Conservation (phyloP, 2,888 invertebrate species). For the Athalia cordata region DNA sequence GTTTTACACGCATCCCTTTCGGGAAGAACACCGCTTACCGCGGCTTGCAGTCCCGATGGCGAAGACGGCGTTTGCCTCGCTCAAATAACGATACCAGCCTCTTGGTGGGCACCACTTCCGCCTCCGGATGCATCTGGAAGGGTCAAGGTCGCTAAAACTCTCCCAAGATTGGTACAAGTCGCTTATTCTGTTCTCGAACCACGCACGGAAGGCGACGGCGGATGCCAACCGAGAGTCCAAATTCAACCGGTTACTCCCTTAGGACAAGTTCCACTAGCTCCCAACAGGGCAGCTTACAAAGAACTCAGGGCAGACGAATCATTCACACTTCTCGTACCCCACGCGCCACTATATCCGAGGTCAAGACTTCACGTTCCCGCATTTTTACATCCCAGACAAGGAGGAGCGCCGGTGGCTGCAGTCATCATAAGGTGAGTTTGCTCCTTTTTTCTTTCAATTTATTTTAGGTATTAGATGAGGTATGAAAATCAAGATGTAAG, state of each 20-base stretch:
- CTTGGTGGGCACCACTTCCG: conserved; percentile 91
- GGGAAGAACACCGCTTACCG: conserved; percentile 81
- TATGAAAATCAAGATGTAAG: conserved; percentile 15
- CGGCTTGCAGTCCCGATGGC: conserved; percentile 95
- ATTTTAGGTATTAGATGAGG: not conserved
- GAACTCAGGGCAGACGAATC: conserved; percentile 90
- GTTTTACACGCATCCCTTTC: conserved; percentile 83
- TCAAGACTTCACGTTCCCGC: conserved; percentile 94
- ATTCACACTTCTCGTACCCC: conserved; percentile 89
- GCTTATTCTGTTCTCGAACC: conserved; percentile 94
- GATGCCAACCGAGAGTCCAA: conserved; percentile 85
- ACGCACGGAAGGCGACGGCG: conserved; percentile 79
- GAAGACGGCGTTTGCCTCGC: conserved; percentile 95
- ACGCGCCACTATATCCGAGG: conserved; percentile 91
- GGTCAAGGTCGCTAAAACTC: conserved; percentile 75
- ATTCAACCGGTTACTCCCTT: conserved; percentile 77
- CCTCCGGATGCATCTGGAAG: conserved; percentile 76
- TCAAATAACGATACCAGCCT: conserved; percentile 88
- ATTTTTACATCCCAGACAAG: conserved; percentile 84
- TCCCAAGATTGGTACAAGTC: conserved; percentile 85
- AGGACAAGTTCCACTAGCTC: conserved; percentile 82
- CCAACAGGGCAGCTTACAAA: conserved; percentile 87
- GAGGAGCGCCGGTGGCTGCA: conserved; percentile 80
- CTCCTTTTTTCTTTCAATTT: not conserved
- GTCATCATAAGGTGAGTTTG: conserved; percentile 86